Evolutionary conservation across 2,888 invertebrate genomes (phyloP).

Genomic region (Tipula unca): DNA sequence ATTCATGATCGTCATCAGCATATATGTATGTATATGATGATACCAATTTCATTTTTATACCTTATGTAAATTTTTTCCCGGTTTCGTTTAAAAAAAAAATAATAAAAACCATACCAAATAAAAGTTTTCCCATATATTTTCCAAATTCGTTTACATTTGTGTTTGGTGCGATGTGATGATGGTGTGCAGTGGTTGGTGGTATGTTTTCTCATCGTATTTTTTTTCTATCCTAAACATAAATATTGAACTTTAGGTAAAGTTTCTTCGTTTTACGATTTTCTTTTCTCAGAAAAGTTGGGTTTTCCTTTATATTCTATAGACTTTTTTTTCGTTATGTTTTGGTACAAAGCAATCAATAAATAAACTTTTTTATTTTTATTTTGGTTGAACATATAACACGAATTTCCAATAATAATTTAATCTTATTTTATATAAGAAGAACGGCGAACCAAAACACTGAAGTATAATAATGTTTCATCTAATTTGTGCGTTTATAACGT

Average conservation of each 20-base stretch:
- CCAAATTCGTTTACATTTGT: not conserved
- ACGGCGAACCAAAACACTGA: not conserved
- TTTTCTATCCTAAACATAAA: not conserved
- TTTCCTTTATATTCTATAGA: not conserved
- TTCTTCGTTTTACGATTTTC: not conserved
- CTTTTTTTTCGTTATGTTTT: not conserved
- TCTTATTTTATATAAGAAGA: not conserved
- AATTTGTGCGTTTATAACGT: not conserved
- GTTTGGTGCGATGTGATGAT: not conserved
- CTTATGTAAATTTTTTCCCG: not conserved
- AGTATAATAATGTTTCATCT: not conserved
- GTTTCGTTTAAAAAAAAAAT: not conserved
- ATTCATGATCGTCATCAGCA: not conserved
- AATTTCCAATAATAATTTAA: not conserved
- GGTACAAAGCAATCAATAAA: not conserved
- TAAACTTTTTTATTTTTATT: not conserved
- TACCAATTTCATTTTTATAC: not conserved
- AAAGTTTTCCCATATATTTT: not conserved
- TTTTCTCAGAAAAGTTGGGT: not conserved
- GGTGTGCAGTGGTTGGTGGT: not conserved
- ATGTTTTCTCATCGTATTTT: no score
- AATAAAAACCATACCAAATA: not conserved
- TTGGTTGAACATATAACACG: not conserved
- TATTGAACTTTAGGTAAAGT: not conserved
- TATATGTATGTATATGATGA: conserved; percentile 9